phyloP scores from a whole-genome alignment of 37 sponge, comb jelly and placozoan species.

The Oscarella lobularis region DNA sequence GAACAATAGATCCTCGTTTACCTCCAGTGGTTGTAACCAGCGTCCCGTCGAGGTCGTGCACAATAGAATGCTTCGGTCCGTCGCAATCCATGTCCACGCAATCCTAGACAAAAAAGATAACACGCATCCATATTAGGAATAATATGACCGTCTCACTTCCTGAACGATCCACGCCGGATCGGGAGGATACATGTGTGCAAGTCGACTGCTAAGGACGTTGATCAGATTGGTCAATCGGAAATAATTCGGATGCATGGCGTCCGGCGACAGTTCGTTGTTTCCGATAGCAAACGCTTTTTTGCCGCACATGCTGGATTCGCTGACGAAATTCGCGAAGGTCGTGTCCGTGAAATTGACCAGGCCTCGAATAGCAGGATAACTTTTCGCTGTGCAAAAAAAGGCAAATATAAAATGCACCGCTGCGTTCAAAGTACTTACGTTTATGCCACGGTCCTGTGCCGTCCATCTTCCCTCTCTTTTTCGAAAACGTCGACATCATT shows the following conservation, averaged over 20 bases:
- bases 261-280: slow-evolving; percentile 69
- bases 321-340: slow-evolving; percentile 49
- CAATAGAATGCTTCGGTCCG: slow-evolving; percentile 84
- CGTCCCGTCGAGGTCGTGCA: slow-evolving; percentile 72
- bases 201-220: slow-evolving; percentile 14
- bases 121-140: not conserved
- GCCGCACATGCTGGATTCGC: slow-evolving; percentile 13
- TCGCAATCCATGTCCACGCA: slow-evolving; percentile 99
- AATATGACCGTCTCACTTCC: slow-evolving; percentile 30
- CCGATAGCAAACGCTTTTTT: slow-evolving; percentile 36
- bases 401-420: too few relatives aligned
- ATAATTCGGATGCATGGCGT: slow-evolving; percentile 66
- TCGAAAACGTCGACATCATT: slow-evolving; percentile 76
- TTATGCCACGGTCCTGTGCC: slow-evolving; percentile 63
- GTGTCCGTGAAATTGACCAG: slow-evolving; percentile 8
- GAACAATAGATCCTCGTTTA: slow-evolving; percentile 39
- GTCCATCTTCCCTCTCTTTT: slow-evolving; percentile 66
- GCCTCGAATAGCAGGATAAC: slow-evolving; percentile 73
- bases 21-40: slow-evolving; percentile 29
- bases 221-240: slow-evolving; percentile 28
- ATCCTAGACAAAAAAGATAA: slow-evolving; percentile 25
- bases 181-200: slow-evolving; percentile 57
- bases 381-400: slow-evolving; percentile 68
- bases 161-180: slow-evolving; percentile 67
- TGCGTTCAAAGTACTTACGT: slow-evolving; percentile 32